Percentiles rank a stretch among this genome's conserved stretches.
Conservation (phyloP, 2,113 vertebrate species). For the Thermophis baileyi region DNA sequence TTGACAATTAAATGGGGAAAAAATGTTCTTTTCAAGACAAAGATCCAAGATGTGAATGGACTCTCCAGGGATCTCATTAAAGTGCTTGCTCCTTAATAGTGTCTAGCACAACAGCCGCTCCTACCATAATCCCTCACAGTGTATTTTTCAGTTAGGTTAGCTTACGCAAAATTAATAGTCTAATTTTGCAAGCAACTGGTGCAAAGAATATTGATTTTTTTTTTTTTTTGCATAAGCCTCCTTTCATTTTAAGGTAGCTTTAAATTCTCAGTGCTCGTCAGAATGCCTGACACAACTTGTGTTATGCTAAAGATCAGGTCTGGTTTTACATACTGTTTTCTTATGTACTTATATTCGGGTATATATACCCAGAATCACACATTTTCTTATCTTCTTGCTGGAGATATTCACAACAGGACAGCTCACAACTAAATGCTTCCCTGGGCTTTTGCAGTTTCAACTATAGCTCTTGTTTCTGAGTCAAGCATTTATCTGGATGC, state of each 20-base stretch:
- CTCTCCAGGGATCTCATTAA: constrained; percentile 74
- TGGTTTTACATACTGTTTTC: constrained; percentile 21
- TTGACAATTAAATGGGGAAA: constrained; percentile 45
- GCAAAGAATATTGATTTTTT: constrained; percentile 50
- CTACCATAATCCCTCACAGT: constrained; percentile 56
- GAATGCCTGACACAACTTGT: not conserved
- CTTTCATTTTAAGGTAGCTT: not conserved
- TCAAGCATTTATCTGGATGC: not conserved
- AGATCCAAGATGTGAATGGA: constrained; percentile 34
- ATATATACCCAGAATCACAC: not conserved
- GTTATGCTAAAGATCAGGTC: constrained; percentile 6
- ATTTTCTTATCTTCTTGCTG: not conserved
- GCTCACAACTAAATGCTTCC: not conserved
- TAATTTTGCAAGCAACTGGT: constrained; percentile 62
- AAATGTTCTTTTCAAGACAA: constrained; percentile 57
- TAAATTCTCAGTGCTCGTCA: constrained; percentile 37
- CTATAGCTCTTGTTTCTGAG: not conserved
- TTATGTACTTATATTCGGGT: not conserved
- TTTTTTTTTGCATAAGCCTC: not conserved
- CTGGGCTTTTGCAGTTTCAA: not conserved
- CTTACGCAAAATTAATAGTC: constrained; percentile 74
- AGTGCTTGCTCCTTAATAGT: constrained; percentile 55
- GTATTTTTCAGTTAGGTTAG: constrained; percentile 63
- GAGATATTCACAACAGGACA: not conserved
- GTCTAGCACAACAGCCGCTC: constrained; percentile 52